Evolutionary conservation across 1,140 invertebrate species (phyloP), one percentile per base, ranked within the genome.

Genomic region (Hyphantria cunea): DNA sequence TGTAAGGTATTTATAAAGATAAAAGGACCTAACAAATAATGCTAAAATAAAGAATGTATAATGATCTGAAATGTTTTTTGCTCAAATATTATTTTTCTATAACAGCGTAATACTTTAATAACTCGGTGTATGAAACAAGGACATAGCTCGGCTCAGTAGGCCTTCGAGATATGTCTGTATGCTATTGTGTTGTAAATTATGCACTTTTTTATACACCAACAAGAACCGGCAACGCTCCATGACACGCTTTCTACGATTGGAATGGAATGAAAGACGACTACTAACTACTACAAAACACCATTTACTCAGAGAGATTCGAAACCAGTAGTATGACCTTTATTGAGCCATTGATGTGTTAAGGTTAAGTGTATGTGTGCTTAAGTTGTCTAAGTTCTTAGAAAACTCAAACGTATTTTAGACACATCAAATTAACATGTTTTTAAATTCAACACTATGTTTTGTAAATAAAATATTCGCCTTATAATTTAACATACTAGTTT

Each of bases 181-280:
- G 44, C 64, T 64, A 73, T 76, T 76, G 68, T 76, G 65, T 69
- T 63, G 62, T 67, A 64, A 72, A 72, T 72, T 78, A 78, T 68
- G 62, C 72, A 75, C 66, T 70, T 78, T 77, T 72, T 78, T 75
- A 65, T 63, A 25, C 17, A 56, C 42, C 66, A 32, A 39, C 61
- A 60, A 25, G 63, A 67, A 45, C 52, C 56, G 54, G 50, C 52
- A 61, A 59, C 66, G 66, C 51, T 56, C 66, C 70, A 64, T 76
- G 73, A 76, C 76, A 78, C 76, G 73, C 76, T 78, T 78, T 78
- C 76, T 78, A 75, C 62, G 52, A 65, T 52, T 65, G 55, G 51
- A 58, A 63, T 62, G 44, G 66, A 62, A 69, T 58, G 64, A 51
- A 47, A 64, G 33, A 58, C 56, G 50, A 56, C 49, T 55, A 63